Evolutionary conservation across 92 coral and sea anemone species (phyloP).

Genomic region (Muricea muricata): DNA sequence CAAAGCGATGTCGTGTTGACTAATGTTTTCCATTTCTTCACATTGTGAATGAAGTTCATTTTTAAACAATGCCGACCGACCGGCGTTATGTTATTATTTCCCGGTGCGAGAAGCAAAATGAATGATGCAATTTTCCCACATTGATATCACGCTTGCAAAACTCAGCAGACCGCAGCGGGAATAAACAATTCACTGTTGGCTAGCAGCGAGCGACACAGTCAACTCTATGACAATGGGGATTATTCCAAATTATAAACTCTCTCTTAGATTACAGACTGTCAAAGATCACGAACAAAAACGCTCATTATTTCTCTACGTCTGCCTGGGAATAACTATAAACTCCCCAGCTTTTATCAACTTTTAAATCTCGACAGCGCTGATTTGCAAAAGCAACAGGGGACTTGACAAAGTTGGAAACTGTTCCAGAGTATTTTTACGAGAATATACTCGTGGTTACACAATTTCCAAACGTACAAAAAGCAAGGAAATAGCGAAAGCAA

Average conservation of each 20-base stretch:
- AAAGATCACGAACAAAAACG: too few species aligned
- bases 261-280: too few species aligned
- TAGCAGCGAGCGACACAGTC: background rate
- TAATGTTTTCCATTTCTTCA: background rate
- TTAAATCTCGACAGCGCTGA: too few species aligned
- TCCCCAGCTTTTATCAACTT: too few species aligned
- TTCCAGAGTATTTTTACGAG: too few species aligned
- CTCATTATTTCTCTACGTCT: too few species aligned
- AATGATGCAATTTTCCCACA: constrained; percentile 1
- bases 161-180: background rate
- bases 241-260: background rate
- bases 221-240: background rate
- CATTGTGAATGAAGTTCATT: constrained; percentile 1
- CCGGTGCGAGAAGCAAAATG: background rate
- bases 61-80: constrained; percentile 8
- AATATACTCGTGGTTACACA: too few species aligned
- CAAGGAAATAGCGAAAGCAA: too few species aligned
- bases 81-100: background rate
- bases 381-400: too few species aligned
- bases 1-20: background rate
- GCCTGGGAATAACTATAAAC: too few species aligned
- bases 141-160: background rate
- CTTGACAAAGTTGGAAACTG: too few species aligned
- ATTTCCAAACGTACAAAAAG: too few species aligned
- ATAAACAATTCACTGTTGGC: background rate